Base-by-base conservation (phyloP, 2,113 vertebrate genomes). In the Oncorhynchus keta region DNA sequence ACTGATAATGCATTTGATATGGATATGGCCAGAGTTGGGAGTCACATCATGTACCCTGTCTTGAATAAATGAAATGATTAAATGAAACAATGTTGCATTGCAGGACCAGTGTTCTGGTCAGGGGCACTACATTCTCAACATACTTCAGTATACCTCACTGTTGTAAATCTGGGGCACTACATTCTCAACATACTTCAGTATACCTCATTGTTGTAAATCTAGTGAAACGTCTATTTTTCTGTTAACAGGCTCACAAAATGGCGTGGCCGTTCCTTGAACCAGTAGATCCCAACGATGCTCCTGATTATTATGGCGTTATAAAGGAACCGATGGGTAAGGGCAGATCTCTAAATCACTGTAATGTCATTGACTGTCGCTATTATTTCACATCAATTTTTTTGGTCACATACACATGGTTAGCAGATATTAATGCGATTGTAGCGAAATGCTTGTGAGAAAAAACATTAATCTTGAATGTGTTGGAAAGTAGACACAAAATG, bases 191-290 rank as follows among this genome's bases (percentile, higher is more conserved):
- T 45, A 45, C 39, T 45, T 45, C 39, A 45, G 39, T 45, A 45
- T 45, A 45, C 39, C 39, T 45, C 39, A 45, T 9, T 45, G 39
- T 45, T 45, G 39, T 45, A 45, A 45, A 55, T 55, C 51, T 32
- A 51, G 9, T 39, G 26, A 55, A 45, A 28, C 30, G n/a, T 76
- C 8, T 13, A 51, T 77, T 59, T 79, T 0, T 79, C 9, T 76
- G 4, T 79, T n/a, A 32, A 51, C 81, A 99, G 98, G 92, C 97
- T 81, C 98, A 99, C 89, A 99, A 99, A 88, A 99, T 98, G 97
- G 97, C 98, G 0, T 99, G 98, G 98, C 98, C 98, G 0, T 99
- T 99, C 91, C 92, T 99, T 32, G 98, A 99, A 84, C 97, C 97
- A 0, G 98, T 99, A 85, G 98, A 98, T 85, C 95, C 97, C 14